Percentiles rank a stretch among this genome's conserved stretches.
Evolutionary conservation across 2,888 invertebrate species (phyloP).

Genomic region (Gryllus longicercus): DNA sequence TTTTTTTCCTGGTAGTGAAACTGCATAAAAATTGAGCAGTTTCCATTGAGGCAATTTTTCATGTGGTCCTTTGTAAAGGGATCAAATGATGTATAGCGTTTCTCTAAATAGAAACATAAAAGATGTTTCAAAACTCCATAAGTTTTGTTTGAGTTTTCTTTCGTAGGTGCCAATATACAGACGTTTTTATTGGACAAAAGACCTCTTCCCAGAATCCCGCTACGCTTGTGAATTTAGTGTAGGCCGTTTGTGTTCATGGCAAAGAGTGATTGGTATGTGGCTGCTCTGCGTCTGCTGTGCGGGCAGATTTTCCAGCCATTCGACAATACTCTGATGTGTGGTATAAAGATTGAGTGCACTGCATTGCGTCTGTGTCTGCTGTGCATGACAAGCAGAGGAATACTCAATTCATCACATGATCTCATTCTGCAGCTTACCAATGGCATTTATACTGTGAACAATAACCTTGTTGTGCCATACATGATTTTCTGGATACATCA

Average conservation of each 20-base stretch:
- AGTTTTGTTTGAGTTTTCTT: slow-evolving; percentile 23
- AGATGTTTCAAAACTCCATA: slow-evolving; percentile 35
- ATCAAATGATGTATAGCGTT: slow-evolving; percentile 47
- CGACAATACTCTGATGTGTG: slow-evolving; percentile 8
- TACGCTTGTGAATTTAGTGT: slow-evolving; percentile 19
- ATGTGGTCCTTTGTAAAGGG: slow-evolving; percentile 51
- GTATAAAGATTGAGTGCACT: not conserved
- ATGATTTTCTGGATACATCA: not conserved
- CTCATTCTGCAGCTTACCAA: slow-evolving; percentile 17
- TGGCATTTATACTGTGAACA: not conserved
- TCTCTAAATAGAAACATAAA: slow-evolving; percentile 37
- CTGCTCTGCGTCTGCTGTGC: not conserved
- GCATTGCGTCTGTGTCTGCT: not conserved
- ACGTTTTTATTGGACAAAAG: not conserved
- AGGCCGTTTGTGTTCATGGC: not conserved
- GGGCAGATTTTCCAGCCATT: not conserved
- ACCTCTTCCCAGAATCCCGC: slow-evolving; percentile 17
- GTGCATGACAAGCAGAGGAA: not conserved
- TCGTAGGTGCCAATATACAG: slow-evolving; percentile 3
- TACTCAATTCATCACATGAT: slow-evolving; percentile 8
- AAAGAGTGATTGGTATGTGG: not conserved
- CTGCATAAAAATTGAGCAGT: slow-evolving; percentile 25
- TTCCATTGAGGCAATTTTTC: slow-evolving; percentile 32
- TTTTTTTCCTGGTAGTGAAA: slow-evolving; percentile 31
- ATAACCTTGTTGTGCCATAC: slow-evolving; percentile 17